phyloP scores from a whole-genome alignment of 2,113 vertebrate genomes.

The Callorhinus ursinus region DNA sequence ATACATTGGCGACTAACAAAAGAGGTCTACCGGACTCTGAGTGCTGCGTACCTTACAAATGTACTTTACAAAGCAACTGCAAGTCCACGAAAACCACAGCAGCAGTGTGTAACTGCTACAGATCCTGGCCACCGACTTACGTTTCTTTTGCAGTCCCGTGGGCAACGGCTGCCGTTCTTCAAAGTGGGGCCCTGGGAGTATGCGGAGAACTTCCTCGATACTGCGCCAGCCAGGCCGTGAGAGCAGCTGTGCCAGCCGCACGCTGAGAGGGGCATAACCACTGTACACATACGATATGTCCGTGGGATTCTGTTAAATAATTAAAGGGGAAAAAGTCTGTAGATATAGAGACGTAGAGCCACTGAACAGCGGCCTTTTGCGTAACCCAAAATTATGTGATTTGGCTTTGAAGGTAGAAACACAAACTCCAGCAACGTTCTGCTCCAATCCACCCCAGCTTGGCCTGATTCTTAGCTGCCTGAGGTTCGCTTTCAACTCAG shows the following conservation, averaged over 20 bases:
- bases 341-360: not conserved
- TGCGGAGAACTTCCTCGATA: conserved; percentile 97
- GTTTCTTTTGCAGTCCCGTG: conserved; percentile 89
- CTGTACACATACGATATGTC: conserved; percentile 99
- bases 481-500: not conserved
- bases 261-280: conserved; percentile 95
- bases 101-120: accelerated
- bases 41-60: not conserved
- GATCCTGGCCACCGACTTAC: conserved; percentile 64
- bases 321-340: not conserved
- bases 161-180: conserved; percentile 97
- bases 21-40: not conserved
- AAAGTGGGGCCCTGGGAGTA: conserved; percentile 97
- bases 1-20: not conserved
- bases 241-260: conserved; percentile 95
- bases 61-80: not conserved
- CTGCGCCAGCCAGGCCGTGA: conserved; percentile 97
- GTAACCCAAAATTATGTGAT: not conserved
- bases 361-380: not conserved
- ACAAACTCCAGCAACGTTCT: not conserved
- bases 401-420: not conserved
- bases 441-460: not conserved
- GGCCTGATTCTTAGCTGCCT: not conserved
- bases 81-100: not conserved
- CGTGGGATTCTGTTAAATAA: conserved; percentile 92